phyloP scores from a whole-genome alignment of 2,888 invertebrate species.

The Caenorhabditis becei region DNA sequence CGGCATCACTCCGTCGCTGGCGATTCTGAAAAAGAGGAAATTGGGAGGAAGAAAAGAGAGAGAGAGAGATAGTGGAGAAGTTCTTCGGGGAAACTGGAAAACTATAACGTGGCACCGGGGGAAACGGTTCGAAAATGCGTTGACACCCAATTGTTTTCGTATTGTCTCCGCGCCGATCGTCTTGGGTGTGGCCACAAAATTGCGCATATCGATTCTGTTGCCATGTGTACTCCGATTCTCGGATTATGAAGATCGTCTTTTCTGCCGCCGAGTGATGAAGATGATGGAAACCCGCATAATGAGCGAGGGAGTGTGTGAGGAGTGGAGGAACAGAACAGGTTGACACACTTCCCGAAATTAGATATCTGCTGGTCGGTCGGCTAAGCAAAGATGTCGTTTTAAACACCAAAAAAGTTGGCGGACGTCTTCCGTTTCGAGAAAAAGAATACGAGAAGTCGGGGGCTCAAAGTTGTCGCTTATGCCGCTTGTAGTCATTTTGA shows the following conservation, averaged over 20 bases:
- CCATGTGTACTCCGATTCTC: neutral
- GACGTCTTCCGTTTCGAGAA: neutral
- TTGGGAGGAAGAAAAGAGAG: neutral
- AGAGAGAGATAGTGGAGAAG: neutral
- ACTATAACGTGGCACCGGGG: neutral
- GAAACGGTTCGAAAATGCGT: neutral
- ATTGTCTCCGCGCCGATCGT: slow-evolving; percentile 3
- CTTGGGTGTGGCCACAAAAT: slow-evolving; percentile 7
- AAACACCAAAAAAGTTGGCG: neutral
- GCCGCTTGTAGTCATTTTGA: slow-evolving; percentile 44
- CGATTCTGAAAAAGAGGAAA: slow-evolving; percentile 48
- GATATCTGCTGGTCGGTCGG: neutral
- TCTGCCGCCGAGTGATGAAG: slow-evolving; percentile 3
- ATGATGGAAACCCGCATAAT: slow-evolving; percentile 23
- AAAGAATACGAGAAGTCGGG: neutral
- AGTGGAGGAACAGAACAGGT: slow-evolving; percentile 18
- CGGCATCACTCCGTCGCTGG: slow-evolving; percentile 64
- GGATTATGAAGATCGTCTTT: slow-evolving; percentile 32
- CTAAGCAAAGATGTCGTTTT: slow-evolving; percentile 2
- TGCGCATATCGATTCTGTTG: slow-evolving; percentile 6
- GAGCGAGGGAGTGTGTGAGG: neutral
- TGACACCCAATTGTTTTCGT: slow-evolving; percentile 9
- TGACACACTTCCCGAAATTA: slow-evolving; percentile 28
- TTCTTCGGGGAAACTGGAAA: neutral
- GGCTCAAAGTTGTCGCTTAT: slow-evolving; percentile 37